phyloP scores from a whole-genome alignment of 2,797 vertebrate species.

The Poecile montanus region DNA sequence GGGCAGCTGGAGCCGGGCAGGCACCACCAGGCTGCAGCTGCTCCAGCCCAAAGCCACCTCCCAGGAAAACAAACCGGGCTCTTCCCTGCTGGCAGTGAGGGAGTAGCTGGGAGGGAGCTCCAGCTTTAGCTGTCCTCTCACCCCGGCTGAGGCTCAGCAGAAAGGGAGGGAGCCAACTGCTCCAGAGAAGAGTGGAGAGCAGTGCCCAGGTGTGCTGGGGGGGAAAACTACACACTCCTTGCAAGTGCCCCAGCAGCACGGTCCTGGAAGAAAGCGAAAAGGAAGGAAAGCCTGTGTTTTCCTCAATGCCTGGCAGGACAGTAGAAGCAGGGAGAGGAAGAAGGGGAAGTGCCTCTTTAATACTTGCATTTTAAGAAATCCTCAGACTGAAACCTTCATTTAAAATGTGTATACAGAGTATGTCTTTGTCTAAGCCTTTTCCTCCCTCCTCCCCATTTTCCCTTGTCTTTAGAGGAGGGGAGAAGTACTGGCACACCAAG shows the following conservation, averaged over 20 bases:
- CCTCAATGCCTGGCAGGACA: neutral
- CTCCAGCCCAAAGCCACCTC: neutral
- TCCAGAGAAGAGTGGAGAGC: neutral
- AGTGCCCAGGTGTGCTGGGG: neutral
- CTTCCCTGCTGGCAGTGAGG: neutral
- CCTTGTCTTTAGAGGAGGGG: neutral
- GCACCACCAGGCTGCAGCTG: constrained; percentile 53
- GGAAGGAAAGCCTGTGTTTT: neutral
- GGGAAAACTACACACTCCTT: neutral
- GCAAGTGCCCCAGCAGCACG: fast-evolving
- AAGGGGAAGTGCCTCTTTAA: neutral
- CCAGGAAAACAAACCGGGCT: neutral
- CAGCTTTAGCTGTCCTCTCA: neutral
- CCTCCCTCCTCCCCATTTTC: neutral
- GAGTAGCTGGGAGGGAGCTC: neutral
- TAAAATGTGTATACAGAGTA: neutral
- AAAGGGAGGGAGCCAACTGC: neutral
- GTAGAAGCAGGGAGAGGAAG: neutral
- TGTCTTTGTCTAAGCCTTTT: neutral
- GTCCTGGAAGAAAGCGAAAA: neutral
- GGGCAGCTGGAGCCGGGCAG: neutral
- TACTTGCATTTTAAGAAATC: neutral
- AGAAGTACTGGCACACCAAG: neutral
- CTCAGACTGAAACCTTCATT: neutral
- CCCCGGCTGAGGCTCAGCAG: neutral